phyloP scores from a whole-genome alignment of 2,888 invertebrate species.

The Parapristionchus giblindavisi region DNA sequence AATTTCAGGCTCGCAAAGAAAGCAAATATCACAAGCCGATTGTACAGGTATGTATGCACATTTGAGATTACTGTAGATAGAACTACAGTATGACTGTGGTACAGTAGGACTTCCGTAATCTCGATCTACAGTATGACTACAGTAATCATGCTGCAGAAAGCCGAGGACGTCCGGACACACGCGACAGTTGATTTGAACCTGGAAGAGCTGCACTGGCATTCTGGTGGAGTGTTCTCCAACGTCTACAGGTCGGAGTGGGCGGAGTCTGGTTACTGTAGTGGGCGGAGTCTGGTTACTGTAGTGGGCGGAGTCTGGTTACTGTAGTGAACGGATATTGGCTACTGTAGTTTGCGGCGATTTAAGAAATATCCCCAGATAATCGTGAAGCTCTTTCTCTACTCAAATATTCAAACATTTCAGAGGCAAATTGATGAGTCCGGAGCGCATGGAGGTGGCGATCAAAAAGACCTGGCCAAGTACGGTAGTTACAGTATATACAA shows the following conservation, averaged over 20 bases:
- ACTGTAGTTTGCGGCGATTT: too few relatives aligned
- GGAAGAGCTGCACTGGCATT: conserved; percentile 46
- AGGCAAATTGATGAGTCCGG: conserved; percentile 24
- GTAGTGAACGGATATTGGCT: too few relatives aligned
- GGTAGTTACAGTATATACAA: background rate
- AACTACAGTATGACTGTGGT: too few relatives aligned
- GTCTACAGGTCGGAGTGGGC: conserved; percentile 52
- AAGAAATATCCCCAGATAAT: too few relatives aligned
- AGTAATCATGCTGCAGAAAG: conserved; percentile 10
- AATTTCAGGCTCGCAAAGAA: too few relatives aligned
- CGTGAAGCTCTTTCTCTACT: too few relatives aligned
- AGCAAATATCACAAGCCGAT: conserved; percentile 13
- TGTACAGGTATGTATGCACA: too few relatives aligned
- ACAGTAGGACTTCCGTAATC: background rate
- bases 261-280: too few relatives aligned
- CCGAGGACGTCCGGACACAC: conserved; percentile 31
- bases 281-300: background rate
- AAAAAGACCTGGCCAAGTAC: conserved; percentile 50
- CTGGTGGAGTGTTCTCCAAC: conserved; percentile 49
- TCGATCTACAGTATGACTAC: background rate
- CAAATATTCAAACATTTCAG: conserved; percentile 26
- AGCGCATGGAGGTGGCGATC: conserved; percentile 44
- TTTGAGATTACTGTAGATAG: too few relatives aligned
- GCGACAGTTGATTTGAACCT: conserved; percentile 30
- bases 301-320: background rate